Evolutionary conservation across 2,113 vertebrate genomes (phyloP).

Genomic region (Esox niger): DNA sequence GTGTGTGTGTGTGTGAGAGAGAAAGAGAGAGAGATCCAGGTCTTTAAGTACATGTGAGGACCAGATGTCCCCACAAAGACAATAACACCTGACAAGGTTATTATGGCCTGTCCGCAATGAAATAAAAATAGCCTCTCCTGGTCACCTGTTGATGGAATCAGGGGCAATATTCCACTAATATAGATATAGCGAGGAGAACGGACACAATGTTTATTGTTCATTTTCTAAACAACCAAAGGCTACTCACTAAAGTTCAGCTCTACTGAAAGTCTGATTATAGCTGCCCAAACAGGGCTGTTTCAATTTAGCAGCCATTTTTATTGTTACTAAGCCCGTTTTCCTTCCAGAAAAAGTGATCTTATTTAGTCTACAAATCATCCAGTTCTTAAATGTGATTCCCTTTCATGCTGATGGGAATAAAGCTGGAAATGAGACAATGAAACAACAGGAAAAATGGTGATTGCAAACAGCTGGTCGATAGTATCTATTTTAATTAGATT

Average conservation of each 20-base stretch:
- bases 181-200: slow-evolving; percentile 2
- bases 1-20: too few species aligned
- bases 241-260: background rate
- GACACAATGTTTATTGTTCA: background rate
- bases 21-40: too few species aligned
- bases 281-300: background rate
- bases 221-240: slow-evolving; percentile 4
- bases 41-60: too few species aligned
- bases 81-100: too few species aligned
- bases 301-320: background rate
- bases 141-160: slow-evolving; percentile 1
- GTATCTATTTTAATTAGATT: too few species aligned
- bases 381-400: too few species aligned
- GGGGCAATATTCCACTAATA: background rate
- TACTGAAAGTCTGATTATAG: background rate
- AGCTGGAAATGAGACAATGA: too few species aligned
- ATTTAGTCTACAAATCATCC: background rate
- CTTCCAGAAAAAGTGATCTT: background rate
- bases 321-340: background rate
- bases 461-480: too few species aligned
- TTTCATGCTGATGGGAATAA: background rate
- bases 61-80: too few species aligned
- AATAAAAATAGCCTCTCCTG: background rate
- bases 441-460: too few species aligned
- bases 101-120: too few species aligned